Evolutionary conservation across 2,888 invertebrate species (phyloP).

Genomic region (Falcaria lacertinaria): DNA sequence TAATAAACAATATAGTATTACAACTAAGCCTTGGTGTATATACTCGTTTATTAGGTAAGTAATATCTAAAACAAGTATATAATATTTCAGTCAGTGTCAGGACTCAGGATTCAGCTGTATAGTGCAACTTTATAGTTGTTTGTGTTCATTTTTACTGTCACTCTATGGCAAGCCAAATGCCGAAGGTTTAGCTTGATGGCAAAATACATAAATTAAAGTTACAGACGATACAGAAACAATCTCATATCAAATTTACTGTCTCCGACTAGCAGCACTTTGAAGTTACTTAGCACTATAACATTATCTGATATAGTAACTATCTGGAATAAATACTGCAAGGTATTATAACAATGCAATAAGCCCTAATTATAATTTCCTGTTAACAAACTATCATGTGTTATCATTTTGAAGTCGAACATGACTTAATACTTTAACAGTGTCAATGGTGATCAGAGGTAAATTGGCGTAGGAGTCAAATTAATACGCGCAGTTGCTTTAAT

Average conservation of each 20-base stretch:
- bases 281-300: too few species aligned
- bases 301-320: slow-evolving; percentile 29
- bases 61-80: not conserved
- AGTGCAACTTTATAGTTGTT: not conserved
- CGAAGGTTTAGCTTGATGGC: not conserved
- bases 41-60: not conserved
- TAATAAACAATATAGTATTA: slow-evolving; percentile 3
- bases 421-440: slow-evolving; percentile 2
- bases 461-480: slow-evolving; percentile 1
- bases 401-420: too few species aligned
- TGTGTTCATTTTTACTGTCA: not conserved
- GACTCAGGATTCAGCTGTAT: not conserved
- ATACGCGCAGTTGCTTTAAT: slow-evolving; percentile 1
- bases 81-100: too few species aligned
- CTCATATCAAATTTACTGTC: too few species aligned
- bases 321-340: slow-evolving; percentile 33
- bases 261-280: too few species aligned
- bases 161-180: not conserved
- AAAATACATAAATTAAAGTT: too few species aligned
- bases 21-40: not conserved
- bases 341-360: slow-evolving; percentile 34
- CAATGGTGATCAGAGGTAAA: slow-evolving; percentile 1
- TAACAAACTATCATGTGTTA: too few species aligned
- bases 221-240: too few species aligned
- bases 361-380: slow-evolving; percentile 16